Base-by-base conservation (phyloP, 92 coral and sea anemone genomes). In the Siderastrea siderea region DNA sequence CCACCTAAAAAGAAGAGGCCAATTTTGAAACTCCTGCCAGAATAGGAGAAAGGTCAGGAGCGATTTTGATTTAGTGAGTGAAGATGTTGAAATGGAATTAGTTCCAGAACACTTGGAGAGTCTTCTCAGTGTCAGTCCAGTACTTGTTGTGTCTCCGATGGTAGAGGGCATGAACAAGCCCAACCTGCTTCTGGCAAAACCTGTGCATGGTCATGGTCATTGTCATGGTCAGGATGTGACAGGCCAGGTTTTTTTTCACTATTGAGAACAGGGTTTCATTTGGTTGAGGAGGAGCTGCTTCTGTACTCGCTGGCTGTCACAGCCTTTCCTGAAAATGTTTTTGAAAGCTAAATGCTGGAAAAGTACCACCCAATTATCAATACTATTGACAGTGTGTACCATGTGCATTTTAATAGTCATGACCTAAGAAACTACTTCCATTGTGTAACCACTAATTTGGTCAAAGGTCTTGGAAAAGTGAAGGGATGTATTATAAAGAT, bases 301-400 rank as follows among this genome's bases (percentile, higher is more conserved):
- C 69, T 84, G 17, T 84, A 84, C 59, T 72, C 89, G 55, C 74
- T 84, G 74, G 82, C 76, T 38, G 43, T 19, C 65, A 75, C 72
- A 58, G 19, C 83, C 60, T 84, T 84, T 57, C 83, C 89, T 7
- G 89, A 84, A 59, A 84, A 84, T 74, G 89, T 82, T 54, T 84
- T 74, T 73, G 76, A 84, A 67, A 73, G 82, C 16, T 73, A 74
- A 75, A 59, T 71, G 65, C 44, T 49, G 57, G 83, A 73, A 62
- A 84, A 84, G 61, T 85, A 74, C 50, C 49, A 85, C 63, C 89
- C 83, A 62, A 85, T 85, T n/a, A 61, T 75, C 19, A 15, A 74
- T 74, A 81, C 89, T 6, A 65, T 85, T 75, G 89, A 59, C 59
- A 75, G 43, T 58, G 75, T 85, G 47, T 85, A 85, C 60, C 61